phyloP scores from a whole-genome alignment of 2,113 vertebrate species.

The cattle (Bos taurus) region ARS-UCD2.0 NC_037331.1:43059001-43059500 shows the following conservation, averaged over 20 bases:
- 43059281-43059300: neutral
- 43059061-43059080: neutral
- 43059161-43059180: neutral
- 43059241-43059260: neutral
- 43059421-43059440: neutral
- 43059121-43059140: neutral
- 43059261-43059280: neutral
- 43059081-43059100: neutral
- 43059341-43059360: neutral
- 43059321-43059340: neutral
- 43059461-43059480: neutral
- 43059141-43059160: accelerated
- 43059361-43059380: neutral
- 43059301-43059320: neutral
- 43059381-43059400: neutral
- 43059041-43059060: neutral
- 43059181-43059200: accelerated
- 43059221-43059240: neutral
- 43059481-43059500: neutral
- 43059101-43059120: neutral
- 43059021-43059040: neutral
- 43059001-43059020: neutral
- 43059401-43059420: neutral
- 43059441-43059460: neutral
- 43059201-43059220: neutral